phyloP scores from a whole-genome alignment of 2,113 vertebrate genomes.

The Myotis lucifugus region DNA sequence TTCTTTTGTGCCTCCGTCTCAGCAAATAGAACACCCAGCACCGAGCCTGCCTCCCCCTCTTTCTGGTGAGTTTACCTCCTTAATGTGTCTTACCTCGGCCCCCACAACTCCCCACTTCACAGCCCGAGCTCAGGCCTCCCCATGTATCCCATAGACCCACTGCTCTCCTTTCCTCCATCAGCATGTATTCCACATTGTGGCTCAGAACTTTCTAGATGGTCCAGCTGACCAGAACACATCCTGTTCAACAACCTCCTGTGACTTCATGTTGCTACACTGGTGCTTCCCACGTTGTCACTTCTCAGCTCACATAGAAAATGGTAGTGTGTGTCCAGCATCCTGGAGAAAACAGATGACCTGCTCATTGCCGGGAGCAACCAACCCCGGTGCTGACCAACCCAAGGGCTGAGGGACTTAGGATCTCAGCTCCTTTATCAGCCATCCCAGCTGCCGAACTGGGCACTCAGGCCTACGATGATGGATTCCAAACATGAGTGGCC shows the following conservation, averaged over 20 bases:
- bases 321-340: not conserved
- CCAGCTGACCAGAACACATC: not conserved
- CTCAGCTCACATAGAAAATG: not conserved
- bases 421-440: not conserved
- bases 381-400: not conserved
- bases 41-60: not conserved
- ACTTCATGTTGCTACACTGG: rapidly evolving
- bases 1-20: not conserved
- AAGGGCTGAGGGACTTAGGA: not conserved
- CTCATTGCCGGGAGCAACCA: not conserved
- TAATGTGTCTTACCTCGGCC: not conserved
- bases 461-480: not conserved
- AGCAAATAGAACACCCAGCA: not conserved
- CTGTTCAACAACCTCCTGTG: not conserved
- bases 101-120: not conserved
- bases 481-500: not conserved
- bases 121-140: not conserved
- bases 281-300: not conserved
- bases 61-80: not conserved
- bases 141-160: rapidly evolving
- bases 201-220: slow-evolving; percentile 3
- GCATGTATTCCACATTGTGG: not conserved
- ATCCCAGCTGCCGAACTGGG: not conserved
- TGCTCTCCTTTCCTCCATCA: not conserved
- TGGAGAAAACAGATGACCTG: not conserved